These are phyloP conservation scores for Dyspetes luteomarginatus DNA, from an alignment of 2,888 invertebrate genomes.

Conservation along the genomic window DNA sequence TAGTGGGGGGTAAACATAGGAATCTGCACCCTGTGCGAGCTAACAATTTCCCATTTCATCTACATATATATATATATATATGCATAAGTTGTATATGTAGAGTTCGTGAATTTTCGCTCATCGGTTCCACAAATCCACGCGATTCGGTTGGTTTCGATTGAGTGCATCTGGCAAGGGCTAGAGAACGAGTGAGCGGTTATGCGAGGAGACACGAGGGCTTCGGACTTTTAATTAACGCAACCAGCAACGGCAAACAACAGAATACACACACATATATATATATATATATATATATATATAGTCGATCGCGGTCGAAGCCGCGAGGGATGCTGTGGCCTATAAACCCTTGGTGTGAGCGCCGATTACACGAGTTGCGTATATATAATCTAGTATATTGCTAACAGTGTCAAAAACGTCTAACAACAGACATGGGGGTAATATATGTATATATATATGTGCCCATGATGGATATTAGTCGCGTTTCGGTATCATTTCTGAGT, in stretches of 20 bases:
- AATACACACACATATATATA: slow-evolving; percentile 53
- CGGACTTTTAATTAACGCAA: slow-evolving; percentile 78
- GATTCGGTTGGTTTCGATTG: slow-evolving; percentile 56
- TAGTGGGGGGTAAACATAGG: slow-evolving; percentile 53
- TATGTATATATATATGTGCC: not conserved
- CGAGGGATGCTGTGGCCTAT: slow-evolving; percentile 73
- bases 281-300: slow-evolving; percentile 67
- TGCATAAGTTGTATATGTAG: not conserved
- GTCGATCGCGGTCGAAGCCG: slow-evolving; percentile 69
- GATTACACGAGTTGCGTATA: slow-evolving; percentile 75
- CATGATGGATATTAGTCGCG: not conserved
- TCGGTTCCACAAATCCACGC: slow-evolving; percentile 35
- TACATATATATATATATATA: slow-evolving; percentile 3
- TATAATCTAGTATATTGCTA: not conserved
- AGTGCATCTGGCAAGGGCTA: slow-evolving; percentile 52
- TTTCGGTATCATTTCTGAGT: slow-evolving; percentile 25
- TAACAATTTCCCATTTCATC: slow-evolving; percentile 50
- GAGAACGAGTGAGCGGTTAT: slow-evolving; percentile 1
- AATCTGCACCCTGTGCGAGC: slow-evolving; percentile 9
- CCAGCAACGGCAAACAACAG: slow-evolving; percentile 53
- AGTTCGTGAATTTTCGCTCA: slow-evolving; percentile 27
- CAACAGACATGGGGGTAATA: not conserved
- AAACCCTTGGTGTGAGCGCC: slow-evolving; percentile 72
- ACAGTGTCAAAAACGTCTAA: not conserved
- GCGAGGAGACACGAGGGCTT: slow-evolving; percentile 46